phyloP scores from a whole-genome alignment of 2,797 vertebrate genomes.

The Gorsachius magnificus region DNA sequence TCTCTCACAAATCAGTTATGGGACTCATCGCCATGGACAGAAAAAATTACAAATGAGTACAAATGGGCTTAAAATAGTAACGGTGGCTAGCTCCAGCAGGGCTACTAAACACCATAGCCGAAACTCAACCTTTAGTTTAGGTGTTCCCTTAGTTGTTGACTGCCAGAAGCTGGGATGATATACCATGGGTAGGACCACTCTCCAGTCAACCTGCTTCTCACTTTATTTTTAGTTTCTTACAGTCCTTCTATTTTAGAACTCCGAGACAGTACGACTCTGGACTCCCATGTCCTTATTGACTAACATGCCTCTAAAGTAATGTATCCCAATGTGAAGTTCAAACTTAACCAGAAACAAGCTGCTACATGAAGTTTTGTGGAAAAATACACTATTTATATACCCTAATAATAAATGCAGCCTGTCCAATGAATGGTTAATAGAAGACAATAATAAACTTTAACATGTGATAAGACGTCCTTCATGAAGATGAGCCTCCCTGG shows the following conservation, averaged over 20 bases:
- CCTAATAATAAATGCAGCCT: not conserved
- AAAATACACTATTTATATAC: not conserved
- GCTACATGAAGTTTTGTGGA: not conserved
- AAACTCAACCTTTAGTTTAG: not conserved
- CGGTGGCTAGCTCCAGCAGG: not conserved
- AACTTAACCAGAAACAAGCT: not conserved
- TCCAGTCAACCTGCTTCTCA: not conserved
- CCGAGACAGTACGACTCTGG: not conserved
- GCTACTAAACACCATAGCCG: not conserved
- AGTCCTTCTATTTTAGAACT: not conserved
- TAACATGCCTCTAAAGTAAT: not conserved
- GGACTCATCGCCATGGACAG: not conserved
- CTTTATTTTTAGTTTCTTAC: not conserved
- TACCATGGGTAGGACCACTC: not conserved
- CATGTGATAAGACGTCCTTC: not conserved
- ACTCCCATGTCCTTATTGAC: not conserved
- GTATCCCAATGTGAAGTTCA: not conserved
- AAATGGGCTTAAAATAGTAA: not conserved
- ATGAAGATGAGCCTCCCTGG: not conserved
- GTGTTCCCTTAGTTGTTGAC: not conserved
- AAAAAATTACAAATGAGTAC: not conserved
- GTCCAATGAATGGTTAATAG: not conserved
- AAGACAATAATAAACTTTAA: not conserved
- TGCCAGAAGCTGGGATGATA: not conserved
- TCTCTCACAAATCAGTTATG: not conserved